Base-by-base conservation (phyloP, 2,888 invertebrate species). In the Eupithecia vulgata region DNA sequence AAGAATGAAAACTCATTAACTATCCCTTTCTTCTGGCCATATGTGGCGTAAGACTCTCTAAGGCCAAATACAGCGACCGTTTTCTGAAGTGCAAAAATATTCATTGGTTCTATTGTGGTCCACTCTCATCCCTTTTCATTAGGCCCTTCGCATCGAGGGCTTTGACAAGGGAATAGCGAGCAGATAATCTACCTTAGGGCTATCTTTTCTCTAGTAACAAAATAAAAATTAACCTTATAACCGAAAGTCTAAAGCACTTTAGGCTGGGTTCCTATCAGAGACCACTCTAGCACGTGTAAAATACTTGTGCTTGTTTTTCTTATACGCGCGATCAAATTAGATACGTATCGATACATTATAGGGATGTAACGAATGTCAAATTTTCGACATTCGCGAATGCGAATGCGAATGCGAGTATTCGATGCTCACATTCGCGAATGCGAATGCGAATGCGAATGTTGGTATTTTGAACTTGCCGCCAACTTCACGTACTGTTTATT, bases 91-190 rank as follows among this genome's bases (percentile, higher is more conserved):
- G 73, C 73, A 74, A 80, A 77, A 78, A 77, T 80, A 80, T 80
- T 80, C 78, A 80, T 80, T 80, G 78, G 74, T 68, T 70, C 75
- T 76, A 66, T 73, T 72, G 71, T 73, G 71, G 77, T 74, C 76
- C 74, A 77, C 75, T 78, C 75, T 72, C 72, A 78, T 78, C 76
- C 75, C 74, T 78, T 77, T 78, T 79, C 78, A 79, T 75, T 78
- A 76, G 74, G 61, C 52, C 34, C 74, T 73, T 74, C 70, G 72
- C 40, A 48, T 77, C 72, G 68, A 76, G 78, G 76, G 75, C 30
- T 57, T 74, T 71, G 66, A 68, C 67, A 66, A 48, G 57, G 37
- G 21, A 71, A 70, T 64, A 67, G 73, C 68, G 67, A 71, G 66
- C 57, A 72, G 64, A 75, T 74, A 74, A 74, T 40, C 15, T 17